Percentiles rank a stretch among this genome's conserved stretches.
phyloP scores from a whole-genome alignment of 2,113 vertebrate genomes.

The Peromyscus californicus region DNA sequence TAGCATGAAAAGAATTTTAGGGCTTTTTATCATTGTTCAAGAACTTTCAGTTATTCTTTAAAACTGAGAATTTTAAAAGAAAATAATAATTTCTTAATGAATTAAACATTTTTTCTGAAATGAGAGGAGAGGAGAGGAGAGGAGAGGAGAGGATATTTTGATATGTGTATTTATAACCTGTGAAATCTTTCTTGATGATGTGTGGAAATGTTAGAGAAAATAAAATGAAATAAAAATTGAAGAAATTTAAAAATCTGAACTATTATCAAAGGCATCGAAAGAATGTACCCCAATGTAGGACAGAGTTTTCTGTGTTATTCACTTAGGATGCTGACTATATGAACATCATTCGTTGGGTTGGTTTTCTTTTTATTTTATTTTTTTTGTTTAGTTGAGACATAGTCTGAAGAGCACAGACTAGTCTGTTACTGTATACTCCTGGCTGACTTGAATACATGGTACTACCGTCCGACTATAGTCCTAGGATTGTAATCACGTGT shows the following conservation, averaged over 20 bases:
- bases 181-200: neutral
- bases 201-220: neutral
- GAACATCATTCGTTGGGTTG: neutral
- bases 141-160: no score
- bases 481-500: neutral
- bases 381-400: no score
- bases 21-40: neutral
- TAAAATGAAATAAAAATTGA: neutral
- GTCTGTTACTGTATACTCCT: neutral
- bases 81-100: neutral
- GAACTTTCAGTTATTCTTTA: neutral
- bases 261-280: neutral
- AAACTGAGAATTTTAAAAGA: neutral
- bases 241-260: neutral
- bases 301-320: neutral
- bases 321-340: neutral
- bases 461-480: neutral
- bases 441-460: neutral
- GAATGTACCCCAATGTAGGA: neutral
- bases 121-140: no score
- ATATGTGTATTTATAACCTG: neutral
- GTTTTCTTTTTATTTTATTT: fast-evolving
- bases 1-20: neutral
- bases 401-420: neutral
- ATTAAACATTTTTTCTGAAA: neutral